Conservation (phyloP, 1,140 invertebrate genomes). For the Papilio dardanus region DNA sequence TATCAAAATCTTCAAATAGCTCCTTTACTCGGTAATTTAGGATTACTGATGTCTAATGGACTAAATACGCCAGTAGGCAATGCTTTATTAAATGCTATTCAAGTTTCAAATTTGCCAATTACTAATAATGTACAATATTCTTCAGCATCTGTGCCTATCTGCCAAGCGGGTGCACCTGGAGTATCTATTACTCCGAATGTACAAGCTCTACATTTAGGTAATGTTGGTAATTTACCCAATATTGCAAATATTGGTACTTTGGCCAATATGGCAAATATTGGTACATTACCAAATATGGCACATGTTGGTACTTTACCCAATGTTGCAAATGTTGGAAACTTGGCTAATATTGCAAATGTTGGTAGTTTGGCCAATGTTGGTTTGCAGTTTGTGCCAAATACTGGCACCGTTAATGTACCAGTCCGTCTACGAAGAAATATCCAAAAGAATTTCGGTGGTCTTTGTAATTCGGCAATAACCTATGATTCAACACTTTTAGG, state of each 20-base stretch:
- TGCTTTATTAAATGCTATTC: slow-evolving; percentile 26
- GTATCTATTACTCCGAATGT: slow-evolving; percentile 4
- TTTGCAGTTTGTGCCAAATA: slow-evolving; percentile 1
- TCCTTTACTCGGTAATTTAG: slow-evolving; percentile 22
- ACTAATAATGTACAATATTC: slow-evolving; percentile 5
- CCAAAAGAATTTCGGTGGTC: slow-evolving; percentile 21
- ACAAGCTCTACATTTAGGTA: not conserved
- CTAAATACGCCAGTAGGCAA: not conserved
- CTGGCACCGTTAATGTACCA: slow-evolving; percentile 1
- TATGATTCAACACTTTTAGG: slow-evolving; percentile 7
- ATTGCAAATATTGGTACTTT: not conserved
- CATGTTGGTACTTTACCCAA: not conserved
- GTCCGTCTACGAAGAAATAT: slow-evolving; percentile 27
- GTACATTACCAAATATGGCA: not conserved
- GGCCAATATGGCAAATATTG: not conserved
- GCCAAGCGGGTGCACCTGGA: not conserved
- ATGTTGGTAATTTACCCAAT: not conserved
- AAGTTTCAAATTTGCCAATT: slow-evolving; percentile 1
- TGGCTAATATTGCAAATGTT: slow-evolving; percentile 20
- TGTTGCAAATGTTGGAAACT: not conserved
- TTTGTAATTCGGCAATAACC: slow-evolving; percentile 8
- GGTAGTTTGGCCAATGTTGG: not conserved
- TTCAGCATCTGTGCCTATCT: slow-evolving; percentile 1
- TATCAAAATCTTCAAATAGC: slow-evolving; percentile 19
- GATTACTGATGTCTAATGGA: slow-evolving; percentile 43